A percentile compares a stretch with the other conserved stretches of the same genome.
Evolutionary conservation across 2,797 vertebrate species (phyloP).

Genomic region (Crenichthys baileyi): DNA sequence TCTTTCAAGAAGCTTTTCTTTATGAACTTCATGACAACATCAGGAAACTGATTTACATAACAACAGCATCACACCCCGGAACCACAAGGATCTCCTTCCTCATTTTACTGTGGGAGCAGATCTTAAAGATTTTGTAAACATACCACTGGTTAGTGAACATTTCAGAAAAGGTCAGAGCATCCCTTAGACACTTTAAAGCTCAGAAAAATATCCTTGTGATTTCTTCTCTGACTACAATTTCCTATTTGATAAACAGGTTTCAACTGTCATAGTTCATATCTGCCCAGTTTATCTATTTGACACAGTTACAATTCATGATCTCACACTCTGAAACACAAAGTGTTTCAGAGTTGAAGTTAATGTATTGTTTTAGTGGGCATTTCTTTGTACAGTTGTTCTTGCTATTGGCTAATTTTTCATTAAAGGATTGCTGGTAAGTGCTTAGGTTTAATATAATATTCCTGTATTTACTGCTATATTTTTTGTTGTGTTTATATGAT

Average conservation of each 20-base stretch:
- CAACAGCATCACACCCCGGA: background rate
- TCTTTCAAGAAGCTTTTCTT: background rate
- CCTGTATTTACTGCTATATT: background rate
- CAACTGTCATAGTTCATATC: background rate
- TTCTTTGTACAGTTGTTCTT: background rate
- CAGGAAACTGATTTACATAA: constrained; percentile 7
- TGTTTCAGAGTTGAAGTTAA: background rate
- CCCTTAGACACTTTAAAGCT: background rate
- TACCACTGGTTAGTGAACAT: background rate
- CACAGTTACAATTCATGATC: background rate
- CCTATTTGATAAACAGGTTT: background rate
- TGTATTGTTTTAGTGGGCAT: background rate
- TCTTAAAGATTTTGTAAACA: background rate
- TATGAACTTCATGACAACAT: constrained; percentile 3
- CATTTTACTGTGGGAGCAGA: background rate
- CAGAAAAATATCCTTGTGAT: background rate
- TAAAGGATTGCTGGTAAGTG: background rate
- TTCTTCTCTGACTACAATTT: background rate
- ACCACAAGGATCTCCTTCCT: background rate
- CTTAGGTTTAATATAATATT: background rate
- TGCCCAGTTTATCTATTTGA: background rate
- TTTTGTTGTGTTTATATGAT: background rate
- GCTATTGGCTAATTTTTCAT: background rate
- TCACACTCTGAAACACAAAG: background rate
- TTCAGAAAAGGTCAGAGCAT: background rate